Conservation (phyloP, 2,113 vertebrate genomes). For the Pongo abelii region DNA sequence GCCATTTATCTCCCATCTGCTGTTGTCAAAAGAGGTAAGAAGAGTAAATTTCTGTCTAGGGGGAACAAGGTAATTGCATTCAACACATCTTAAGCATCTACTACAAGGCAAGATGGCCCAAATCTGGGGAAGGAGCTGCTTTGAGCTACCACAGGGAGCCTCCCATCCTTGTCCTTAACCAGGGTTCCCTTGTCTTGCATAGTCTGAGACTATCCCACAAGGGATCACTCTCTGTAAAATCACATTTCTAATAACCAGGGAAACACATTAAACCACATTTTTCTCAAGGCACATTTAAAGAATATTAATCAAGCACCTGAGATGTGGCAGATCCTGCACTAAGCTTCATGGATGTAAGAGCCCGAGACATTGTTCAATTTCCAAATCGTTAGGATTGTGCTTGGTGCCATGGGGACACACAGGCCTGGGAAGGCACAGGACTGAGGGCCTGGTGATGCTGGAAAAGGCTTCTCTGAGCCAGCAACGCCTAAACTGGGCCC, state of each 20-base stretch:
- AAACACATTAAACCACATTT: neutral
- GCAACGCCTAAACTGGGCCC: rapidly evolving
- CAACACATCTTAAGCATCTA: neutral
- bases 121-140: neutral
- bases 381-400: neutral
- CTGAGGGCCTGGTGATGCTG: neutral
- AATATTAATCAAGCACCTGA: neutral
- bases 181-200: neutral
- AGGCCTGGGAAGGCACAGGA: neutral
- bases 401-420: rapidly evolving
- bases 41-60: neutral
- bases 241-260: neutral
- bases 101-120: neutral
- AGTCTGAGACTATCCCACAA: neutral
- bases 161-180: neutral
- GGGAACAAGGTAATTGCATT: neutral
- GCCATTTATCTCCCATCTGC: neutral
- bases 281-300: neutral
- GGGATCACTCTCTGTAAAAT: neutral
- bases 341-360: neutral
- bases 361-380: rapidly evolving
- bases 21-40: neutral
- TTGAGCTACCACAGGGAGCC: neutral
- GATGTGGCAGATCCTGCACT: neutral
- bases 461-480: neutral